phyloP scores from a whole-genome alignment of 2,113 vertebrate genomes.

The Ophiodon elongatus region DNA sequence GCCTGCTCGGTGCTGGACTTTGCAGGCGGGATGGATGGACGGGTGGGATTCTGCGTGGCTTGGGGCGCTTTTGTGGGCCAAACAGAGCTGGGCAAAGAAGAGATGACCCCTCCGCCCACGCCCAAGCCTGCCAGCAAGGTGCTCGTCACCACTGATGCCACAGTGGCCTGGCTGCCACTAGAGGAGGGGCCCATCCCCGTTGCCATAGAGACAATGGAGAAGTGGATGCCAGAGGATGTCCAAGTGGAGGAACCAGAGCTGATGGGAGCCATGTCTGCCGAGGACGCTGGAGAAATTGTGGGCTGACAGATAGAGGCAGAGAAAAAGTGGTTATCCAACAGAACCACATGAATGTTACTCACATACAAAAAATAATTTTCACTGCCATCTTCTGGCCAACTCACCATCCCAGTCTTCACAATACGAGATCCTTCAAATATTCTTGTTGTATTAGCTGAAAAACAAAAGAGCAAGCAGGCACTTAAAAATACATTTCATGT shows the following conservation, averaged over 20 bases:
- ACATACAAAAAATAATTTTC: slow-evolving; percentile 3
- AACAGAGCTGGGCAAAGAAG: slow-evolving; percentile 94
- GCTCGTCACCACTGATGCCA: slow-evolving; percentile 97
- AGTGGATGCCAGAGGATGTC: slow-evolving; percentile 97
- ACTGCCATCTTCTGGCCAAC: slow-evolving; percentile 72
- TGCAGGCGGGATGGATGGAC: slow-evolving; percentile 76
- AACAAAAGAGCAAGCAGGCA: slow-evolving; percentile 21
- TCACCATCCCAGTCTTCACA: slow-evolving; percentile 99
- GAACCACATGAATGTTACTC: neutral
- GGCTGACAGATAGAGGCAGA: slow-evolving; percentile 83
- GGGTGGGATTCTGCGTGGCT: slow-evolving; percentile 76
- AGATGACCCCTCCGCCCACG: slow-evolving; percentile 93
- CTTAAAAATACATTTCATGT: neutral
- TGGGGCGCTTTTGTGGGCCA: slow-evolving; percentile 90
- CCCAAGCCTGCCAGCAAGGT: slow-evolving; percentile 95
- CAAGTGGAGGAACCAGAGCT: slow-evolving; percentile 99
- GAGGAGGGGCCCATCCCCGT: slow-evolving; percentile 97
- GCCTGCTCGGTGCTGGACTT: slow-evolving; percentile 84
- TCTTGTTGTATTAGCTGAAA: slow-evolving; percentile 95
- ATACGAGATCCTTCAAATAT: slow-evolving; percentile 99
- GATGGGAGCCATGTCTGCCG: slow-evolving; percentile 99
- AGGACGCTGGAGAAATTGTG: slow-evolving; percentile 95
- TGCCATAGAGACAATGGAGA: slow-evolving; percentile 98
- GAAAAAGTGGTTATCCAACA: slow-evolving; percentile 3
- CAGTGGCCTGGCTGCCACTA: slow-evolving; percentile 94